Conservation (phyloP, 1,140 invertebrate species). For the Xylocopa sonorina region DNA sequence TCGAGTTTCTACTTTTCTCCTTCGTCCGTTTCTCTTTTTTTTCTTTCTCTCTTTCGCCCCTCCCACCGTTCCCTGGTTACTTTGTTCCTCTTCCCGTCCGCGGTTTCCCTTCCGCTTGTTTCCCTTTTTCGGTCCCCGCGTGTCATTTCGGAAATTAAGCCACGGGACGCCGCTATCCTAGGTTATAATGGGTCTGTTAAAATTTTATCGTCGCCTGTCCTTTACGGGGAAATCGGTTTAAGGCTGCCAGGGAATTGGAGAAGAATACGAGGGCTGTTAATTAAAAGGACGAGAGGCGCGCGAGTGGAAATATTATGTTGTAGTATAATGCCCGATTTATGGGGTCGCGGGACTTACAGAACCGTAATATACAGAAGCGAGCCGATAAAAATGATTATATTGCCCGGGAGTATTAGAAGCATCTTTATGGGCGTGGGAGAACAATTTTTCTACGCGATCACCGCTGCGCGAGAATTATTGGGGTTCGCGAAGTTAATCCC, state of each 20-base stretch:
- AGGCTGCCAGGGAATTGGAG: background rate
- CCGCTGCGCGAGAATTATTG: too few relatives aligned
- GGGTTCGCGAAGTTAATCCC: too few relatives aligned
- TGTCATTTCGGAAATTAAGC: constrained; percentile 36
- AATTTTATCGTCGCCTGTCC: constrained; percentile 17
- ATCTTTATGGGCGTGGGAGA: too few relatives aligned
- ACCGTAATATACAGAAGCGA: too few relatives aligned
- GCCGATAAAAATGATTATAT: too few relatives aligned
- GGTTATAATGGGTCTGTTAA: background rate
- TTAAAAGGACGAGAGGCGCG: background rate
- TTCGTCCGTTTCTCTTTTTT: too few relatives aligned
- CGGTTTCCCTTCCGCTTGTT: background rate
- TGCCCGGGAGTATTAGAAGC: too few relatives aligned
- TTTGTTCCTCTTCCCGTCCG: too few relatives aligned
- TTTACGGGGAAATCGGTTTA: constrained; percentile 20
- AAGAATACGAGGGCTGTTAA: background rate
- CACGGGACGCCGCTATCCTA: background rate
- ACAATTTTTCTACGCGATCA: too few relatives aligned
- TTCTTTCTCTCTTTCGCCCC: too few relatives aligned
- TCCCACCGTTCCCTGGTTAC: background rate
- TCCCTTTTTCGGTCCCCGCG: background rate
- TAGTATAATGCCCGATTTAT: background rate
- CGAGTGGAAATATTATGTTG: background rate
- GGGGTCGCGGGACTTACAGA: background rate
- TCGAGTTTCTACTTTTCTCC: background rate